Base-by-base conservation (phyloP, 2,113 vertebrate species). In the Phrynosoma blainvillii region DNA sequence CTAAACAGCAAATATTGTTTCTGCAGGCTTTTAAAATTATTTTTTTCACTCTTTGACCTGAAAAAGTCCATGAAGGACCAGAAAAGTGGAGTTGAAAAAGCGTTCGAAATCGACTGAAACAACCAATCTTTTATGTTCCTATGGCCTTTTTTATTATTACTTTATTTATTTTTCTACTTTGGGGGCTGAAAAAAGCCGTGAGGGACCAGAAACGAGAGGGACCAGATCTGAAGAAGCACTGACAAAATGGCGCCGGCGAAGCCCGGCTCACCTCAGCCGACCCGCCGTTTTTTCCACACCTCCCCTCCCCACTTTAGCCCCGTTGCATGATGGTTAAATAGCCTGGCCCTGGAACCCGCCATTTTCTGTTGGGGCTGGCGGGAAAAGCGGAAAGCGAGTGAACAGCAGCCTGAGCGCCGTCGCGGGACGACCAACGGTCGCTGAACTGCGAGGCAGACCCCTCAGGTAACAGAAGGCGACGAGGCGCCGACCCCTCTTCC, bases 361-460 rank as follows among this genome's bases (percentile, higher is more conserved):
- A 92, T 92, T 92, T 92, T 92, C 80, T 84, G 91, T 71, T 74
- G 54, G 86, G 89, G 86, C 86, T 85, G 89, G 86, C 86, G 89
- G 89, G 87, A 92, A 92, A 92, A 79, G 91, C 91, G 91, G 91
- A 89, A 90, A 92, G 84, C 71, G 32, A 75, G 74, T 9, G 85
- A 32, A 79, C 70, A 47, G 82, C 52, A 70, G 85, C 86, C 88
- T 82, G n/a, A 71, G 78, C 36, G 54, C 73, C 79, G 90, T 66
- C 66, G 59, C 85, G 79, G 79, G 74, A 78, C 79, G 30, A 88
- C 42, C 81, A 73, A 84, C 81, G 84, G 84, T 32, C 89, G 73
- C 82, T 62, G 42, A 78, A 62, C n/a, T 40, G 66, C 81, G 40
- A 79, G 66, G 77, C 82, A 36, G 5, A 23, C 30, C 54, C 13